phyloP scores from a whole-genome alignment of 2,888 invertebrate species.

The Cheilosia soror region DNA sequence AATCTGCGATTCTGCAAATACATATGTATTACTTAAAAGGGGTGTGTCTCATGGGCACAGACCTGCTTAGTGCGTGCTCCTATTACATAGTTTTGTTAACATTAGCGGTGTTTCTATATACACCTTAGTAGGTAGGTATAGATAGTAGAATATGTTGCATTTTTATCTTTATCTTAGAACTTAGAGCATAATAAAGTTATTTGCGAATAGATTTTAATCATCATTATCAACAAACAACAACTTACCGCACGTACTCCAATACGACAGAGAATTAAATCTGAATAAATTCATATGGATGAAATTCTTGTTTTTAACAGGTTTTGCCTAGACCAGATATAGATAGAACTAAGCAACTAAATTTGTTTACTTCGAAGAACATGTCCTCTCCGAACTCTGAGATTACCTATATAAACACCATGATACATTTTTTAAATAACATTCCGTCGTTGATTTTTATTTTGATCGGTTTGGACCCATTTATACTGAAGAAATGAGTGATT shows the following conservation, averaged over 20 bases:
- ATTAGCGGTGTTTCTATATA: too few species aligned
- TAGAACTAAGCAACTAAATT: constrained; percentile 41
- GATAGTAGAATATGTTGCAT: background rate
- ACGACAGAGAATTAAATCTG: constrained; percentile 8
- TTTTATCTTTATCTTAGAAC: background rate
- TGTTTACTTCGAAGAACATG: constrained; percentile 50
- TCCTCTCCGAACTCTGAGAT: constrained; percentile 9
- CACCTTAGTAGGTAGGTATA: too few species aligned
- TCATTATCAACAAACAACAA: constrained; percentile 15
- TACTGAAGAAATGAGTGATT: constrained; percentile 74
- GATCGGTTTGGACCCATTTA: constrained; percentile 8
- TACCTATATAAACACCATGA: constrained; percentile 73
- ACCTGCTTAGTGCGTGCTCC: too few species aligned
- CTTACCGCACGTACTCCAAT: background rate
- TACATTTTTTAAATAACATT: constrained; percentile 22
- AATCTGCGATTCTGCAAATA: too few species aligned
- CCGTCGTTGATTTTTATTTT: constrained; percentile 28
- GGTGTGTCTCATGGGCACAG: too few species aligned
- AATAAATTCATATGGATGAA: constrained; percentile 48
- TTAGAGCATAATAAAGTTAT: constrained; percentile 1
- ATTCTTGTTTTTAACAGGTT: constrained; percentile 63
- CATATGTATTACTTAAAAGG: too few species aligned
- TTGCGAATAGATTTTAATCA: background rate
- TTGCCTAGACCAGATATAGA: background rate
- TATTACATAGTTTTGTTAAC: too few species aligned